These are phyloP conservation scores for Esox niger DNA, from an alignment of 2,113 vertebrate species.

Conservation along the genomic window DNA sequence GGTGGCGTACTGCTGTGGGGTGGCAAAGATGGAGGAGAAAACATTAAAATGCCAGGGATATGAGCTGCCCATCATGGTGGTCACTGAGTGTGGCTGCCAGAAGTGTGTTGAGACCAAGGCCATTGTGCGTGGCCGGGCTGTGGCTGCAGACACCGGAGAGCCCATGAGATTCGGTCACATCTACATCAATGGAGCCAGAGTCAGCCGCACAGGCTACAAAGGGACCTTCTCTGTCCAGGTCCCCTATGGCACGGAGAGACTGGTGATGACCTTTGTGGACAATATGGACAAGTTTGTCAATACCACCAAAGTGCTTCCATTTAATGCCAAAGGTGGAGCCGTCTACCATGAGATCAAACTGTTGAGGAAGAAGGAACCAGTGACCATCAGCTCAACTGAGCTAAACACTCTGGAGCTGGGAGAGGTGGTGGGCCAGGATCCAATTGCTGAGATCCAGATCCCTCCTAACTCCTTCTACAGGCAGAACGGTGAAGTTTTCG, in stretches of 20 bases:
- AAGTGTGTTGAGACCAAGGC: conserved; percentile 85
- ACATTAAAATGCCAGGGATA: conserved; percentile 84
- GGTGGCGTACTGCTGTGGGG: conserved; percentile 84
- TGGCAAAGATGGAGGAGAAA: conserved; percentile 80
- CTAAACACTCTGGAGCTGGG: conserved; percentile 87
- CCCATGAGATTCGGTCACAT: conserved; percentile 95
- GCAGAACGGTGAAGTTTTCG: conserved; percentile 86
- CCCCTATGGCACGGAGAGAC: conserved; percentile 82
- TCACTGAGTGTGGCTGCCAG: conserved; percentile 83
- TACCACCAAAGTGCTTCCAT: conserved; percentile 93
- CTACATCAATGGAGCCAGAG: conserved; percentile 82
- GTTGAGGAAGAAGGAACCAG: conserved; percentile 81
- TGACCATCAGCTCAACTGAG: conserved; percentile 79
- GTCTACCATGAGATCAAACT: conserved; percentile 94
- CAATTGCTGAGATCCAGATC: conserved; percentile 89
- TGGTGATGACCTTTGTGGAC: conserved; percentile 96
- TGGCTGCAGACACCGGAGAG: conserved; percentile 87
- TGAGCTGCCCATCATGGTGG: conserved; percentile 84
- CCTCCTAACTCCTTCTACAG: conserved; percentile 88
- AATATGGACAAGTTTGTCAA: conserved; percentile 94
- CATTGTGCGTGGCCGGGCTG: conserved; percentile 83
- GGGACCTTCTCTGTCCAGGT: conserved; percentile 92
- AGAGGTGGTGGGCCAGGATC: conserved; percentile 80
- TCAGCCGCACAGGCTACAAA: conserved; percentile 95
- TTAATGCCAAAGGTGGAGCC: conserved; percentile 87